Percentiles rank a stretch among this genome's conserved stretches.
Conservation (phyloP, 2,888 invertebrate species). For the Drosophila pseudotakahashii region DNA sequence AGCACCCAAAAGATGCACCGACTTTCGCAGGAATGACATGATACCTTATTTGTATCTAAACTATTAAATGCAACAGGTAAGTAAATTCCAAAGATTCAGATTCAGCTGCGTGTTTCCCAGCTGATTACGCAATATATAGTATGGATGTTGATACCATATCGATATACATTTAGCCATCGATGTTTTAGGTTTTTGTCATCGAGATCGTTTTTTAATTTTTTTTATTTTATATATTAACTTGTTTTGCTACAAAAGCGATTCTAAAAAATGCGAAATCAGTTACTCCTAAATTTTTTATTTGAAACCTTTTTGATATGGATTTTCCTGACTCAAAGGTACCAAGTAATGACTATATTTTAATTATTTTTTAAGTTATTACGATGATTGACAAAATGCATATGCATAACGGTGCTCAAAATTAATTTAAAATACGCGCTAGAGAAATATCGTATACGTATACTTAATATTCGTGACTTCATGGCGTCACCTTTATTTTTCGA, state of each 20-base stretch:
- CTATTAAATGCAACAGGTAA: slow-evolving; percentile 26
- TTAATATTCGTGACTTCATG: neutral
- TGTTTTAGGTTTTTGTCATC: neutral
- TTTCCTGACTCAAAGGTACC: no score
- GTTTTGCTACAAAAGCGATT: no score
- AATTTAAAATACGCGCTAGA: neutral
- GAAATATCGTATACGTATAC: slow-evolving; percentile 7
- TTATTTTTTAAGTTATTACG: neutral
- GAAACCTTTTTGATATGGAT: no score
- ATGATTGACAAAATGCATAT: no score
- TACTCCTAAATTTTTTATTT: no score
- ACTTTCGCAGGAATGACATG: slow-evolving; percentile 70
- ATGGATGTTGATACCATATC: slow-evolving; percentile 4
- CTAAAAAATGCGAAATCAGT: no score
- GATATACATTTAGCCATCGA: slow-evolving; percentile 1
- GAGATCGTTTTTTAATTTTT: neutral
- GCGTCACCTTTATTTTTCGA: neutral
- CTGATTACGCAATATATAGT: slow-evolving; percentile 41
- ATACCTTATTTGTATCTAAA: slow-evolving; percentile 13
- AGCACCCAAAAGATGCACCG: slow-evolving; percentile 50
- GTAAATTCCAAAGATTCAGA: slow-evolving; percentile 5
- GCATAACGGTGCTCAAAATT: no score
- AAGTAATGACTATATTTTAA: no score
- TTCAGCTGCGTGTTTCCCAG: slow-evolving; percentile 36
- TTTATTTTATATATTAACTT: no score